Conservation (phyloP, 2,113 vertebrate genomes). For the Toxotes jaculatrix region DNA sequence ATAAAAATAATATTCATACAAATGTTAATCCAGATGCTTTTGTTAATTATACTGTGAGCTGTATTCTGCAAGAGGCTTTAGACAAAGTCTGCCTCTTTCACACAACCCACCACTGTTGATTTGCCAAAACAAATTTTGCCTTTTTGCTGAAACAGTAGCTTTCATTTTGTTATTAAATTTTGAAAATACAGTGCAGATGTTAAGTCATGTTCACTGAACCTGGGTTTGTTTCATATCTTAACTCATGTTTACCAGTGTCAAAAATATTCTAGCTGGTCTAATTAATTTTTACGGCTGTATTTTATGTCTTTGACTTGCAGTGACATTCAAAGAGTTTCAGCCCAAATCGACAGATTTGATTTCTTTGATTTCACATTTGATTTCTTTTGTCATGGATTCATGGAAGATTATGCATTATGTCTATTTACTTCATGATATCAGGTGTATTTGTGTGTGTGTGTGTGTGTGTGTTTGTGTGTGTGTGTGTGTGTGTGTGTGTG, state of each 20-base stretch:
- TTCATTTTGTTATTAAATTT: slow-evolving; percentile 50
- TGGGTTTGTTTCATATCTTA: slow-evolving; percentile 21
- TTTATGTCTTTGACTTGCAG: slow-evolving; percentile 33
- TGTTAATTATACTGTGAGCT: slow-evolving; percentile 2
- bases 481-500: no score
- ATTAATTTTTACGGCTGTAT: slow-evolving; percentile 25
- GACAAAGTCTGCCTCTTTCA: background rate
- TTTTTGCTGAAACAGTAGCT: slow-evolving; percentile 58
- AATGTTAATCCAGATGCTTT: background rate
- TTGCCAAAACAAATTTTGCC: slow-evolving; percentile 48
- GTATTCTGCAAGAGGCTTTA: background rate
- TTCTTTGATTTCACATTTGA: slow-evolving; percentile 5
- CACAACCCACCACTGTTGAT: slow-evolving; percentile 26
- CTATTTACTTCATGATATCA: background rate
- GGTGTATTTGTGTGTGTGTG: background rate
- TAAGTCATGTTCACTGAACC: slow-evolving; percentile 4
- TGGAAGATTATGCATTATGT: background rate
- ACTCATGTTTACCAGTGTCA: slow-evolving; percentile 33
- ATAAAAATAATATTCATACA: background rate
- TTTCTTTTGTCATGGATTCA: slow-evolving; percentile 22
- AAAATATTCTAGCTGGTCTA: slow-evolving; percentile 26
- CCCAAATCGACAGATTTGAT: slow-evolving; percentile 20
- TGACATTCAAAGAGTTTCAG: slow-evolving; percentile 28
- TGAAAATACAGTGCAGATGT: slow-evolving; percentile 61
- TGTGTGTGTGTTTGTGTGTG: no score